Evolutionary conservation across 2,113 vertebrate species (phyloP), one percentile per base, ranked within the genome.

Genomic region (Silurus glanis): DNA sequence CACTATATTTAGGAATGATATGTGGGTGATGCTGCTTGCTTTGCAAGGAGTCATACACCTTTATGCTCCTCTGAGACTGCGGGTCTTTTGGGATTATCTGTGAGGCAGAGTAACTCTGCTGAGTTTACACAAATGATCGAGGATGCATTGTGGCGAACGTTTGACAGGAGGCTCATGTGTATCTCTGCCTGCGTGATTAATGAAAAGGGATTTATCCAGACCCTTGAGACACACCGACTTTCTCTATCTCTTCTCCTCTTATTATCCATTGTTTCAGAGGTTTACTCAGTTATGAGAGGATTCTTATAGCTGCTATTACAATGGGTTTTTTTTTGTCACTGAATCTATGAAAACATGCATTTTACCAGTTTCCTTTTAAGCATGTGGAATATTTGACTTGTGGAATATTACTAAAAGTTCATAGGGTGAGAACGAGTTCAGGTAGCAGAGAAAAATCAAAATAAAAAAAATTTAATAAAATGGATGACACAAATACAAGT

Each of bases 1-100:
- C 78, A 89, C 88, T 94, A 93, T 91, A 90, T 93, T 92, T 92
- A 88, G 90, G 76, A 87, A 75, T 83, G 9, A 88, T 85, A 67
- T 90, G 90, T 92, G 88, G 90, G 89, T 90, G 89, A 79, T 90
- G 89, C 91, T 91, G 91, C 87, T 87, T 90, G 87, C 83, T 86
- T 62, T 85, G 84, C 86, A 87, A 90, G 83, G 83, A 89, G 88
- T 83, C 56, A 9, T 87, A 89, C 80, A 86, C 69, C 49, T 80
- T 74, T 69, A 25, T 59, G 58, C 47, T 80, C 85, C 53, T 78
- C 59, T 82, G 88, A 81, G 85, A 71, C 53, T 69, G 74, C 67
- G 23, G 74, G 86, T 72, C 79, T 55, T 80, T 58, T 5, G 58
- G 75, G 83, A 81, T 21, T 17, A 17, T 56, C 49, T 80, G 21